phyloP scores from a whole-genome alignment of 1,140 invertebrate species.

The Orchestia grillus region DNA sequence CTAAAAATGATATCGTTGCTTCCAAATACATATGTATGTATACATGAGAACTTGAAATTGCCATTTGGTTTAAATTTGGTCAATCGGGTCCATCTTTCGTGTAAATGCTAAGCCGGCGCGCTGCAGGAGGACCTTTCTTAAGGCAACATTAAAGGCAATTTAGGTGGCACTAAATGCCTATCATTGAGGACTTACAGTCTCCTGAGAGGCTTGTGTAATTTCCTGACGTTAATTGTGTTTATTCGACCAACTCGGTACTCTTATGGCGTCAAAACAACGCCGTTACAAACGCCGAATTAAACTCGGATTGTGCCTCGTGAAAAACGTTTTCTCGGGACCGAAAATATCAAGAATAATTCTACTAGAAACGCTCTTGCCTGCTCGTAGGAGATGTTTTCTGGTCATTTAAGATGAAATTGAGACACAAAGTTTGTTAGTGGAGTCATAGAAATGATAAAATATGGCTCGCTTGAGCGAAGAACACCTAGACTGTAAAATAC shows the following conservation, averaged over 20 bases:
- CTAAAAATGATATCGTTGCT: too few relatives aligned
- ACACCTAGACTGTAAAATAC: too few relatives aligned
- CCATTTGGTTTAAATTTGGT: not conserved
- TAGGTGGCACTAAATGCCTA: not conserved
- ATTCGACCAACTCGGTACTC: not conserved
- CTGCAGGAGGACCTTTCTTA: not conserved
- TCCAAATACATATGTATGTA: too few relatives aligned
- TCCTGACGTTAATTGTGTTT: conserved; percentile 1
- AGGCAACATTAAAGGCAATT: not conserved
- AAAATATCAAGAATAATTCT: not conserved
- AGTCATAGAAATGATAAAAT: not conserved
- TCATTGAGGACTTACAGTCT: not conserved
- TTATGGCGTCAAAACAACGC: not conserved
- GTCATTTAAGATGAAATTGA: too few relatives aligned
- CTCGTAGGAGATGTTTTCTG: not conserved
- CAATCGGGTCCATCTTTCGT: not conserved
- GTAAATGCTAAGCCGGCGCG: not conserved
- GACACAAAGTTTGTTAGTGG: not conserved
- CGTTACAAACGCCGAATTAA: not conserved
- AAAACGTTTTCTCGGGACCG: not conserved
- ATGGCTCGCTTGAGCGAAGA: too few relatives aligned
- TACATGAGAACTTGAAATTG: not conserved
- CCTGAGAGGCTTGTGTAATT: not conserved
- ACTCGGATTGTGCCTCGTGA: not conserved
- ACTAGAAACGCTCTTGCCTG: not conserved